Evolutionary conservation across 2,113 vertebrate genomes (phyloP).

Genomic region (Motacilla alba): DNA sequence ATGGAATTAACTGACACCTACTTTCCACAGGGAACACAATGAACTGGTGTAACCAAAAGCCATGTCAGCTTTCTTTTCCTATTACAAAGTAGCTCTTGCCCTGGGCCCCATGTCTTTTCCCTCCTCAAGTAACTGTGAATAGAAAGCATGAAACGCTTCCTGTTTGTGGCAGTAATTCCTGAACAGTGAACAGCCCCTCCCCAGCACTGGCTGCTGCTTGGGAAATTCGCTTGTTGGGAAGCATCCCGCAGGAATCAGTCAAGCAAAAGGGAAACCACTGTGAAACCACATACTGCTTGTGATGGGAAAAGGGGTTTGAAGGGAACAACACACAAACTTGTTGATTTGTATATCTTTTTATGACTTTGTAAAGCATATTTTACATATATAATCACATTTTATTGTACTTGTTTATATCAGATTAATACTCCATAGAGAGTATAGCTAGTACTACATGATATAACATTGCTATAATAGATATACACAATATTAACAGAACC

Average conservation of each 20-base stretch:
- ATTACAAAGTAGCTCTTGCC: slow-evolving; percentile 38
- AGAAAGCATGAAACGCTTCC: slow-evolving; percentile 59
- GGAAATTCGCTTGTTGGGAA: slow-evolving; percentile 23
- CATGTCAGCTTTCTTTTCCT: slow-evolving; percentile 14
- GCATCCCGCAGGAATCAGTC: neutral
- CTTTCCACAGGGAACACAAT: neutral
- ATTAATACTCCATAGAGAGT: neutral
- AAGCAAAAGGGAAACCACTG: neutral
- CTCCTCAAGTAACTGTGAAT: slow-evolving; percentile 53
- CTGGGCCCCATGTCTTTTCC: slow-evolving; percentile 54
- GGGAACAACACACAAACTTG: neutral
- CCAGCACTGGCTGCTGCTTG: neutral
- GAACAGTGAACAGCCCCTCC: neutral
- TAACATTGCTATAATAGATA: neutral
- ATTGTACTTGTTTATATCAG: neutral
- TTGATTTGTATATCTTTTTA: neutral
- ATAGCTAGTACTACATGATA: neutral
- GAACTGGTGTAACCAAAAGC: neutral
- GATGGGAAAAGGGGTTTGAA: neutral
- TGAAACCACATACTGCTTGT: neutral
- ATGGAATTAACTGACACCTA: neutral
- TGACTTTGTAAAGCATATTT: neutral
- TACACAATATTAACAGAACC: neutral
- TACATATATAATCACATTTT: neutral
- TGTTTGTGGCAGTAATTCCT: slow-evolving; percentile 39